Conservation (phyloP, 2,888 invertebrate genomes). For the Stegana nigrithorax region DNA sequence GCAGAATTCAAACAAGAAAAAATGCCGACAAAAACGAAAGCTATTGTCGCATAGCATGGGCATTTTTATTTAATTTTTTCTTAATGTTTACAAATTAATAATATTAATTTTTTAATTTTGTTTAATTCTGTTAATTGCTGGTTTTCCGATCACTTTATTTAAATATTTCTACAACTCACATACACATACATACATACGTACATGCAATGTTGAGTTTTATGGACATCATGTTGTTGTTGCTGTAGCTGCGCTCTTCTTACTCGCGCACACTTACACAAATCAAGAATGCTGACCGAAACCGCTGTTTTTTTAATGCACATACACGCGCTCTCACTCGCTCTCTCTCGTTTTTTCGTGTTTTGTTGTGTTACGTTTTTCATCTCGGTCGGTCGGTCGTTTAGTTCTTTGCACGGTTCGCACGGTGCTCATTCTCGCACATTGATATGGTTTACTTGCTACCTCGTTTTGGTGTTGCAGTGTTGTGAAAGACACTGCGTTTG, state of each 20-base stretch:
- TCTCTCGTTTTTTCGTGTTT: slow-evolving; percentile 6
- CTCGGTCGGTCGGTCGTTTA: neutral
- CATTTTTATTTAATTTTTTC: slow-evolving; percentile 52
- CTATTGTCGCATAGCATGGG: slow-evolving; percentile 41
- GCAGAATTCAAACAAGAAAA: neutral
- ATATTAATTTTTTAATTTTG: slow-evolving; percentile 23
- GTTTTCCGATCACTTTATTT: no score
- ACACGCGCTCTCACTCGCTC: neutral
- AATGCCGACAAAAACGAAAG: neutral
- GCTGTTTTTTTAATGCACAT: neutral
- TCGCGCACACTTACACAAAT: neutral
- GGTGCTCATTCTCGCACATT: no score
- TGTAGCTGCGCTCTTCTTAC: slow-evolving; percentile 24
- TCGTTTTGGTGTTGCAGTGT: no score
- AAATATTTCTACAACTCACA: slow-evolving; percentile 35
- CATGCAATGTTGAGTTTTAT: no score
- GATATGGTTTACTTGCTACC: no score
- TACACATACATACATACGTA: slow-evolving; percentile 29
- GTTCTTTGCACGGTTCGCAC: neutral
- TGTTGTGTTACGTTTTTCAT: slow-evolving; percentile 11
- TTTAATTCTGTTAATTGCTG: slow-evolving; percentile 45
- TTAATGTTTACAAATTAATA: no score
- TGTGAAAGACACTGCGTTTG: no score
- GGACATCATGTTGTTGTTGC: neutral
- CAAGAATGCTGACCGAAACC: neutral